Conservation (phyloP, 2,797 vertebrate species). For the Vespertilio murinus region DNA sequence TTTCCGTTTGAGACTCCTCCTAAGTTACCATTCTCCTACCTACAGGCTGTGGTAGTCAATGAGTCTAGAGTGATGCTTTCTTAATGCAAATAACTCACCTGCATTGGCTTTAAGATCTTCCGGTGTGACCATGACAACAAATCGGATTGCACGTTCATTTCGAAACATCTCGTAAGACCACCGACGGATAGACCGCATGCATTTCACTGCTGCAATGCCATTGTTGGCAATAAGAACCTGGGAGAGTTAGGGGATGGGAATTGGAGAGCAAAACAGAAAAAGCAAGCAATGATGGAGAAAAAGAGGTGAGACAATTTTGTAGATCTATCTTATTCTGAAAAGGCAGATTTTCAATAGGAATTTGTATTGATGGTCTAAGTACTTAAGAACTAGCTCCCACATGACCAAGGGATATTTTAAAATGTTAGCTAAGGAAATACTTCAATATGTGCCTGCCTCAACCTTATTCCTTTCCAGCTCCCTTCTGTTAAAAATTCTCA, state of each 20-base stretch:
- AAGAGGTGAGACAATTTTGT: not conserved
- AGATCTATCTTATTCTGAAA: not conserved
- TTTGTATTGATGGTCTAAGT: not conserved
- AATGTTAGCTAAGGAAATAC: slow-evolving; percentile 49
- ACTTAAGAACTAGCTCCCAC: slow-evolving; percentile 24
- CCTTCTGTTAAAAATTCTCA: not conserved
- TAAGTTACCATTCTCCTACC: not conserved
- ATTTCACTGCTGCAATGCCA: slow-evolving; percentile 97
- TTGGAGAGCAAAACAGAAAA: not conserved
- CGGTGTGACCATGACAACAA: slow-evolving; percentile 98
- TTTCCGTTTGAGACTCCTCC: not conserved
- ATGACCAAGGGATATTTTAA: not conserved
- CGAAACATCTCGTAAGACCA: slow-evolving; percentile 99
- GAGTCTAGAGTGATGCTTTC: not conserved
- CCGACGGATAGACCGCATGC: slow-evolving; percentile 97
- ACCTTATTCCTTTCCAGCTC: not conserved
- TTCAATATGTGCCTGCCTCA: not conserved
- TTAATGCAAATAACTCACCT: slow-evolving; percentile 76
- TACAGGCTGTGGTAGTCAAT: not conserved
- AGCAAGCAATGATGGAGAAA: not conserved
- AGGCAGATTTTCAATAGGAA: slow-evolving; percentile 30
- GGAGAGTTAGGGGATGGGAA: not conserved
- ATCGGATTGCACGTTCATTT: slow-evolving; percentile 96
- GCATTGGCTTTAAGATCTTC: slow-evolving; percentile 95
- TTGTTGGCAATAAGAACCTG: slow-evolving; percentile 99